A percentile compares a stretch with the other conserved stretches of the same genome.
Conservation (phyloP, 2,888 invertebrate species). For the Tanaodytes sp. region DNA sequence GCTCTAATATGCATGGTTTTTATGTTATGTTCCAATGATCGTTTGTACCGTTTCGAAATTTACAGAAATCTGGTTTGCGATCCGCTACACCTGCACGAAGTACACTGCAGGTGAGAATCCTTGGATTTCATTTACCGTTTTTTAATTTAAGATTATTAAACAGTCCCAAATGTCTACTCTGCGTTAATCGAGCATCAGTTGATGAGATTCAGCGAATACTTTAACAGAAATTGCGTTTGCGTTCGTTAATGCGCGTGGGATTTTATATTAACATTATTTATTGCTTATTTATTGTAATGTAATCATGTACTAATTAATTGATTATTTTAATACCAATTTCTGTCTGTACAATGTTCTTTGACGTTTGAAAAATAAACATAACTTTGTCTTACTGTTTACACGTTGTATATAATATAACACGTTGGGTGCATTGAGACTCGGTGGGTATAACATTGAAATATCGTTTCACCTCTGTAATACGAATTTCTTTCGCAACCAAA, state of each 20-base stretch:
- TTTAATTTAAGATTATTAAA: too few relatives aligned
- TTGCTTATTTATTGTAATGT: slow-evolving; percentile 31
- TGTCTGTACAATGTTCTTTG: slow-evolving; percentile 25
- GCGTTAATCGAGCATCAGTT: too few relatives aligned
- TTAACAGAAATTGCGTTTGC: slow-evolving; percentile 16
- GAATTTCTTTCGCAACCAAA: too few relatives aligned
- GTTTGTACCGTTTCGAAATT: slow-evolving; percentile 64
- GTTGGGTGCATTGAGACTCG: background rate
- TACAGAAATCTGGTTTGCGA: slow-evolving; percentile 68
- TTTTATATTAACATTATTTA: slow-evolving; percentile 30
- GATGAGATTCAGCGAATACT: too few relatives aligned
- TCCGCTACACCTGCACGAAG: slow-evolving; percentile 66
- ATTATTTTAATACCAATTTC: slow-evolving; percentile 5
- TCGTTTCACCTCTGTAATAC: too few relatives aligned
- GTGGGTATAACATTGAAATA: slow-evolving; percentile 12
- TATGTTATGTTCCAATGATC: slow-evolving; percentile 57
- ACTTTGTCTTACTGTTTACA: slow-evolving; percentile 22
- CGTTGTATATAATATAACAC: too few relatives aligned
- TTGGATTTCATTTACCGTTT: background rate
- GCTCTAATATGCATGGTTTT: slow-evolving; percentile 55
- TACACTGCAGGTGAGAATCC: slow-evolving; percentile 69
- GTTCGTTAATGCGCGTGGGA: slow-evolving; percentile 11
- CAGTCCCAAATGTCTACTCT: too few relatives aligned
- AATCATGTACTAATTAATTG: slow-evolving; percentile 11
- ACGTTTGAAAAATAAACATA: slow-evolving; percentile 23